Percentiles rank a stretch among this genome's conserved stretches.
Conservation (phyloP, 1,140 invertebrate species). For the Radopholus similis region DNA sequence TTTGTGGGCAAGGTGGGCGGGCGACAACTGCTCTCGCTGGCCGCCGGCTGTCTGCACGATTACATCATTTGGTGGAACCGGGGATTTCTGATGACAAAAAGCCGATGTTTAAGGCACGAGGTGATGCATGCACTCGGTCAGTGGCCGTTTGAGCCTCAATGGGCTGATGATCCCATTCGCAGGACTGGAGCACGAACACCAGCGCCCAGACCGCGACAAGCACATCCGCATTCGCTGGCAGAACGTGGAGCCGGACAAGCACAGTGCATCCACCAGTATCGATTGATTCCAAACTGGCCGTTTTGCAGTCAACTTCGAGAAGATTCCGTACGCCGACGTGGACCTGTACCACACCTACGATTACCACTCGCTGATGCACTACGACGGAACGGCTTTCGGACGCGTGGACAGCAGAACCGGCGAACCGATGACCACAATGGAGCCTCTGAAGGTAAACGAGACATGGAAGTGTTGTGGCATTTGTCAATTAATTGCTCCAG, state of each 20-base stretch:
- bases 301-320: constrained; percentile 33
- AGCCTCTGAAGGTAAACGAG: constrained; percentile 21
- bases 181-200: constrained; percentile 37
- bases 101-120: constrained; percentile 24
- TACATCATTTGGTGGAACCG: constrained; percentile 30
- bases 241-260: constrained; percentile 34
- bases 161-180: not conserved
- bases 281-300: not conserved
- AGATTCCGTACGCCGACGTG: constrained; percentile 27
- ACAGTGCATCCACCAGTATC: not conserved
- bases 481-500: constrained; percentile 1
- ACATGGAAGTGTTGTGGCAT: not conserved
- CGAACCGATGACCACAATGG: constrained; percentile 30
- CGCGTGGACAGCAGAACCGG: constrained; percentile 19
- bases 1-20: constrained; percentile 30
- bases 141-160: not conserved
- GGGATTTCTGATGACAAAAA: not conserved
- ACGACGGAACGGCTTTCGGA: constrained; percentile 34
- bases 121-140: constrained; percentile 34
- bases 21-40: constrained; percentile 29
- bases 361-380: constrained; percentile 38
- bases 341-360: constrained; percentile 34
- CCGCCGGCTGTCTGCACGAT: constrained; percentile 31
- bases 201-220: constrained; percentile 30
- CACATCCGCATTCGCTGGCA: constrained; percentile 32